A percentile compares a stretch with the other conserved stretches of the same genome.
Evolutionary conservation across 2,113 vertebrate species (phyloP).

Genomic region (Dicentrarchus labrax): DNA sequence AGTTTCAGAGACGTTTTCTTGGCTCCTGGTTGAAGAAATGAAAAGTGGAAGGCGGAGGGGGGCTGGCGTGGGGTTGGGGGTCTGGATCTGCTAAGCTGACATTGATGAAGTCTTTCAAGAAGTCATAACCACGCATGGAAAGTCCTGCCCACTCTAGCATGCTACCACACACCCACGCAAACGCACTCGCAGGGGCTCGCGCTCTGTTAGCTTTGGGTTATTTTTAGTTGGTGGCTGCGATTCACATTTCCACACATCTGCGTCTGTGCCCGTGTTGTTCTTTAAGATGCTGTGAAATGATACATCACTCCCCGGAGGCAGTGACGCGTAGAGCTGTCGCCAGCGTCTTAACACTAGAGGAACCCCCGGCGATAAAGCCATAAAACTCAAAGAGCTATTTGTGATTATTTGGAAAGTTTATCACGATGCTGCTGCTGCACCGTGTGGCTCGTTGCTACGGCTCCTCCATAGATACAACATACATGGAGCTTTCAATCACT

Average conservation of each 20-base stretch:
- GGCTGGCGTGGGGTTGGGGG: neutral
- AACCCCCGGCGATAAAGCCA: neutral
- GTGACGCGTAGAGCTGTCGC: constrained; percentile 18
- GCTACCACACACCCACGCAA: constrained; percentile 41
- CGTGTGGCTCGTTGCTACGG: neutral
- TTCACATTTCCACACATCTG: constrained; percentile 64
- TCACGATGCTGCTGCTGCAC: neutral
- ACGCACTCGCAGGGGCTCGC: constrained; percentile 9
- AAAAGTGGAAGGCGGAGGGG: constrained; percentile 35
- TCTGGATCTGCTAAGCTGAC: constrained; percentile 62
- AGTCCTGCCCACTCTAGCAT: constrained; percentile 50
- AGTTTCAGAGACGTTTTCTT: constrained; percentile 51
- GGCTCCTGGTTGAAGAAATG: constrained; percentile 35
- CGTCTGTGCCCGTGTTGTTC: constrained; percentile 56
- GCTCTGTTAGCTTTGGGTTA: constrained; percentile 55
- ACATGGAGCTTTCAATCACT: constrained; percentile 1
- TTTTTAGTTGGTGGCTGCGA: constrained; percentile 61
- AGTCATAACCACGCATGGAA: constrained; percentile 61
- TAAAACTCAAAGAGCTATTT: constrained; percentile 5
- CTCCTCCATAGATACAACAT: neutral
- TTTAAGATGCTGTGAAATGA: constrained; percentile 59
- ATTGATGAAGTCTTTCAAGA: constrained; percentile 68
- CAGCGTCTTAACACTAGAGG: constrained; percentile 9
- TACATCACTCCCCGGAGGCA: constrained; percentile 46
- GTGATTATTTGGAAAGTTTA: constrained; percentile 15